Percentiles rank a stretch among this genome's conserved stretches.
Evolutionary conservation across 2,113 vertebrate genomes (phyloP).

Genomic region (Butorides virescens): DNA sequence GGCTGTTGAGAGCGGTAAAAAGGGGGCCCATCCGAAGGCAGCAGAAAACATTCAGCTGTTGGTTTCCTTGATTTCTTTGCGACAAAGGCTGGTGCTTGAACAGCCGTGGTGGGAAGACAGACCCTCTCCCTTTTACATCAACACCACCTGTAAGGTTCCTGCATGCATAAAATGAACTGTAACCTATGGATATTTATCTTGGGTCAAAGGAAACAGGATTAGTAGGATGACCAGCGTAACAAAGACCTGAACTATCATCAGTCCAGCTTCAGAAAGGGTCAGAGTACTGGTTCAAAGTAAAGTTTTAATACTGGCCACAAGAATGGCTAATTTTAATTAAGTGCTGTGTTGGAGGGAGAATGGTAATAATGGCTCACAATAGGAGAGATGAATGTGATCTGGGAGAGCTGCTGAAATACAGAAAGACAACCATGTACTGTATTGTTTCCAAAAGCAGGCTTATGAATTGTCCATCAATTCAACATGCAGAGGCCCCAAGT

Average conservation of each 20-base stretch:
- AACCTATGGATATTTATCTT: not conserved
- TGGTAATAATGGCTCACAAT: accelerated
- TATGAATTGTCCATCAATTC: not conserved
- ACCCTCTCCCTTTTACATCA: not conserved
- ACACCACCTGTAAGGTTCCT: not conserved
- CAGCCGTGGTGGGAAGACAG: not conserved
- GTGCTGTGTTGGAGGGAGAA: not conserved
- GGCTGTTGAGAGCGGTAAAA: constrained; percentile 9
- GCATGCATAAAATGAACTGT: not conserved
- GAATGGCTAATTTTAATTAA: not conserved
- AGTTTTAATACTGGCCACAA: not conserved
- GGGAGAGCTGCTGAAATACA: not conserved
- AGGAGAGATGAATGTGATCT: not conserved
- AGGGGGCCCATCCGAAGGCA: constrained; percentile 69
- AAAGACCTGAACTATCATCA: not conserved
- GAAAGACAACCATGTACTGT: not conserved
- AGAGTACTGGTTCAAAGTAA: not conserved
- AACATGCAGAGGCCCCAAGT: not conserved
- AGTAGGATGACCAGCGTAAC: not conserved
- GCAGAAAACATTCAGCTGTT: constrained; percentile 68
- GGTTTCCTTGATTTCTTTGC: constrained; percentile 41
- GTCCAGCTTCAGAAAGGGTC: not conserved
- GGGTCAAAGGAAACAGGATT: not conserved
- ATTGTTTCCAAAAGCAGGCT: not conserved
- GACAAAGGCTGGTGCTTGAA: not conserved